A percentile compares a stretch with the other conserved stretches of the same genome.
These are phyloP conservation scores for Diachasma alloeum DNA, from an alignment of 1,140 invertebrate species.

Conservation along the genomic window DNA sequence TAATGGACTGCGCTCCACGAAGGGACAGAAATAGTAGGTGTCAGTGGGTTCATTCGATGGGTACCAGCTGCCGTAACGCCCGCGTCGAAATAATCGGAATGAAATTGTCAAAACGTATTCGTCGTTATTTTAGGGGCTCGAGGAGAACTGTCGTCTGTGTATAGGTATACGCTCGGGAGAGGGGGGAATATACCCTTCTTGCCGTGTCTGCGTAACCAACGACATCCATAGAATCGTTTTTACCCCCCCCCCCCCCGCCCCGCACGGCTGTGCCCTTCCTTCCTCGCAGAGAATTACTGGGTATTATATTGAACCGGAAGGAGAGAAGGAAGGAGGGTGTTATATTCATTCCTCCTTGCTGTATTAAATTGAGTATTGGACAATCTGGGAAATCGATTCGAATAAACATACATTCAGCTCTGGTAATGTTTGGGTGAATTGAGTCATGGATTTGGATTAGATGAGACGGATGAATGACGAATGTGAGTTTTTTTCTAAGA, in stretches of 20 bases:
- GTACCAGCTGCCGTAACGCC: constrained; percentile 48
- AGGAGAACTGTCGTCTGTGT: constrained; percentile 23
- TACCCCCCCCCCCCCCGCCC: constrained; percentile 29
- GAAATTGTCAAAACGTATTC: constrained; percentile 64
- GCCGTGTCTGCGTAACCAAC: constrained; percentile 45
- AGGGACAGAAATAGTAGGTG: not conserved
- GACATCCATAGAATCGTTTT: constrained; percentile 59
- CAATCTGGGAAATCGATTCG: not conserved
- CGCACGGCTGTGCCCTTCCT: not conserved
- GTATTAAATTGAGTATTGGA: constrained; percentile 13
- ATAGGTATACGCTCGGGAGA: constrained; percentile 8
- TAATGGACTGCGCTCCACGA: not conserved
- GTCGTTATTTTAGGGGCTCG: constrained; percentile 61
- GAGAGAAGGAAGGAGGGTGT: not conserved
- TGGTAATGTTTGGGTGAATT: not conserved
- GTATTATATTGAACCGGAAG: constrained; percentile 61
- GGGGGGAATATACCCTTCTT: constrained; percentile 48
- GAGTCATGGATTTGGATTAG: not conserved
- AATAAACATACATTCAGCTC: not conserved
- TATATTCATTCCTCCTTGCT: not conserved
- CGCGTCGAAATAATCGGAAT: constrained; percentile 62
- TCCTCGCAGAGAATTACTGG: constrained; percentile 46
- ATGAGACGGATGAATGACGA: too few relatives aligned
- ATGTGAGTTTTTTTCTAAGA: too few relatives aligned
- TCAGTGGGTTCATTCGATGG: constrained; percentile 10